Evolutionary conservation across 1,140 invertebrate species (phyloP).

Genomic region (Nephila pilipes): DNA sequence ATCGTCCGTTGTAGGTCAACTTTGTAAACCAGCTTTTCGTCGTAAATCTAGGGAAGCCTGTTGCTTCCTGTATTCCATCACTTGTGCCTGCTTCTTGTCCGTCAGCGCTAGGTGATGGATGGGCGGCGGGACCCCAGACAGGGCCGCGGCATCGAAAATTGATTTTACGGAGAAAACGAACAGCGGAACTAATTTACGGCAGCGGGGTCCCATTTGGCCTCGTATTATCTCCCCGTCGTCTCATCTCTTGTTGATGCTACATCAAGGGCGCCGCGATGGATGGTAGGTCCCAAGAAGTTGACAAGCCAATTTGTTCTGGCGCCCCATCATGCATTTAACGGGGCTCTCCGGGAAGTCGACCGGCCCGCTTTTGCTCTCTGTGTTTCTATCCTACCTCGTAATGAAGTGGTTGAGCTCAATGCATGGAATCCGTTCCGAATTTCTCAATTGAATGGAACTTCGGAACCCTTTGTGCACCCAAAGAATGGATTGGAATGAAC

Average conservation of each 20-base stretch:
- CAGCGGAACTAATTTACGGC: not conserved
- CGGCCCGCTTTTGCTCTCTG: not conserved
- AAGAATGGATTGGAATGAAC: not conserved
- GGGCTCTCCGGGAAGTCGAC: not conserved
- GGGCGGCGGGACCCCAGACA: not conserved
- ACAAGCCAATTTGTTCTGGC: slow-evolving; percentile 29
- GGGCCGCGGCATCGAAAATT: slow-evolving; percentile 5
- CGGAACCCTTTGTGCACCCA: not conserved
- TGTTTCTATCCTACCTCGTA: not conserved
- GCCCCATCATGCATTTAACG: not conserved
- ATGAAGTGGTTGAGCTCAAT: not conserved
- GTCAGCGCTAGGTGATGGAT: not conserved
- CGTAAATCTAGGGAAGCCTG: not conserved
- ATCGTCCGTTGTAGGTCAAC: too few species aligned
- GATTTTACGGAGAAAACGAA: not conserved
- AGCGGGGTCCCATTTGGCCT: not conserved
- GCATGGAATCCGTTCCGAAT: not conserved
- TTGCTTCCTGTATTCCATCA: not conserved
- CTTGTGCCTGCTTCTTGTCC: not conserved
- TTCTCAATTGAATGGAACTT: not conserved
- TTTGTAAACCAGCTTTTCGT: not conserved
- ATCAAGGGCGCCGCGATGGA: not conserved
- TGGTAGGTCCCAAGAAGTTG: not conserved
- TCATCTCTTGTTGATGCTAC: not conserved
- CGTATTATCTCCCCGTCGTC: not conserved